Evolutionary conservation across 2,888 invertebrate species (phyloP).

Genomic region (Dynastes maya): DNA sequence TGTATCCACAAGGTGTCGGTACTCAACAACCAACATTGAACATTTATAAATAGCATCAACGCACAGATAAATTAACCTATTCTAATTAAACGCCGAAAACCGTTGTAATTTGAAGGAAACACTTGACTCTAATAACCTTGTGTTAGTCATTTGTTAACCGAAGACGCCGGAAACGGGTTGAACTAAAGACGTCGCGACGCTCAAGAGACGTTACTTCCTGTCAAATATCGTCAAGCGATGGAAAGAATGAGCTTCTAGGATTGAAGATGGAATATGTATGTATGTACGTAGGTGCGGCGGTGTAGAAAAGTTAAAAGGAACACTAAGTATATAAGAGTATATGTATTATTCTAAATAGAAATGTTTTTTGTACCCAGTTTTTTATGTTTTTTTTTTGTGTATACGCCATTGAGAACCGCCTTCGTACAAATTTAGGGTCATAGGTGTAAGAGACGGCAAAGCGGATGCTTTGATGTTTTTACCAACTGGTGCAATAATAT

Average conservation of each 20-base stretch:
- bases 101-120: constrained; percentile 55
- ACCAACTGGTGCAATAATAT: constrained; percentile 45
- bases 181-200: constrained; percentile 57
- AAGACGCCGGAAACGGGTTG: constrained; percentile 59
- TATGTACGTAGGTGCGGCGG: background rate
- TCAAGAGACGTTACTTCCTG: constrained; percentile 54
- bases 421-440: constrained; percentile 47
- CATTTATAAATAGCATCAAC: constrained; percentile 28
- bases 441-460: constrained; percentile 33
- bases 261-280: constrained; percentile 3
- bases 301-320: too few species aligned
- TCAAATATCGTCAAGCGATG: constrained; percentile 53
- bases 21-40: constrained; percentile 23
- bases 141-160: constrained; percentile 61
- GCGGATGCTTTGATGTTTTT: constrained; percentile 46
- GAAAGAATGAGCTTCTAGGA: constrained; percentile 42
- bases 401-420: background rate
- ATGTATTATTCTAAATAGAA: constrained; percentile 1
- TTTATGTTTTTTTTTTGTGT: constrained; percentile 27
- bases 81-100: constrained; percentile 48
- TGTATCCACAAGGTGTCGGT: constrained; percentile 14
- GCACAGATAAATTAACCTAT: constrained; percentile 45
- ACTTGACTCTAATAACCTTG: constrained; percentile 58
- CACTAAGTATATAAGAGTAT: background rate
- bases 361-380: background rate